These are phyloP conservation scores for Caenorhabditis sp. DNA, from an alignment of 2,888 invertebrate genomes.

Conservation along the genomic window DNA sequence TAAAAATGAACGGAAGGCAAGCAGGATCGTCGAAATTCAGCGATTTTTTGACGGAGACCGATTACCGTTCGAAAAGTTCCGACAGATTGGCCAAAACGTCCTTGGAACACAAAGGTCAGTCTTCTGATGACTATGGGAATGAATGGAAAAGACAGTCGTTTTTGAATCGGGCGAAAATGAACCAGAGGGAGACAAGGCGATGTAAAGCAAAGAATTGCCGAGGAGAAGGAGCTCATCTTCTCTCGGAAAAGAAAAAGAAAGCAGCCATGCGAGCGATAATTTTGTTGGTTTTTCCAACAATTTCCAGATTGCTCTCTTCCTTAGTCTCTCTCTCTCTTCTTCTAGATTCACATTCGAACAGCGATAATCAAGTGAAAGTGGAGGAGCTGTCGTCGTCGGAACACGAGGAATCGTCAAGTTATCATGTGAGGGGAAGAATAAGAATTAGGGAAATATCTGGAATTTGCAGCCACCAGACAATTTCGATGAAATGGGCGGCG, in stretches of 20 bases:
- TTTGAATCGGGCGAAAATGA: neutral
- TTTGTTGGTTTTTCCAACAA: constrained; percentile 32
- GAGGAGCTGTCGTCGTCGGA: constrained; percentile 32
- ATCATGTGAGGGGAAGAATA: neutral
- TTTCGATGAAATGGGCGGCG: neutral
- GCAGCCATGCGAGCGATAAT: constrained; percentile 47
- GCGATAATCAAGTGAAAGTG: neutral
- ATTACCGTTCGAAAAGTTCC: constrained; percentile 33
- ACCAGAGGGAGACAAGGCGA: constrained; percentile 7
- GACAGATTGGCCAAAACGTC: constrained; percentile 23
- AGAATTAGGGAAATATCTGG: neutral
- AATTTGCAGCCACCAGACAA: constrained; percentile 23
- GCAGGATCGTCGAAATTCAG: neutral
- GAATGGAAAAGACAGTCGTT: neutral
- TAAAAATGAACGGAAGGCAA: constrained; percentile 6
- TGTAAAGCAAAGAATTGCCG: constrained; percentile 9
- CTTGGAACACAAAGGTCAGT: constrained; percentile 50
- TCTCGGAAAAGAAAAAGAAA: constrained; percentile 27
- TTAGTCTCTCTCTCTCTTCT: neutral
- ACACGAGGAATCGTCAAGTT: constrained; percentile 26
- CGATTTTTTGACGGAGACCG: neutral
- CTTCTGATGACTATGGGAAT: constrained; percentile 25
- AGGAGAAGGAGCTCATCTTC: constrained; percentile 31
- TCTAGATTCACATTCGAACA: neutral
- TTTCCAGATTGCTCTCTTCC: constrained; percentile 20